Base-by-base conservation (phyloP, 1,140 invertebrate species). In the Colletes gigas region DNA sequence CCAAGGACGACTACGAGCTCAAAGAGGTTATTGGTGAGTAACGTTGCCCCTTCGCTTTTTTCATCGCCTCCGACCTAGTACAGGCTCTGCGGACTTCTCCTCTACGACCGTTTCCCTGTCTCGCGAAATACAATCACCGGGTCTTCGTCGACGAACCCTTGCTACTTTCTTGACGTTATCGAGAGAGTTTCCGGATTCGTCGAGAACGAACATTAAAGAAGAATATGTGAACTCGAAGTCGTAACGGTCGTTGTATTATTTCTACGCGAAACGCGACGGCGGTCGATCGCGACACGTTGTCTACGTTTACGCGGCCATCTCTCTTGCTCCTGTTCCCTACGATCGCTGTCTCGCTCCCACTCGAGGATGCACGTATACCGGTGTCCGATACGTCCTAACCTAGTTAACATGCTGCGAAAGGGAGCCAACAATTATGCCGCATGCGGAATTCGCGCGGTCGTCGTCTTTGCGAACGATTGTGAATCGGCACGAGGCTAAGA, bases 1-100 rank as follows among this genome's bases (percentile, higher is more conserved):
- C 95, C 87, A 97, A 98, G 93, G 97, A 99, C 90, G 97, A 98
- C 91, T 99, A 99, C 94, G 98, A 98, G 93, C 94, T 99, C 78
- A 96, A 96, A 89, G 98, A 99, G 94, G 97, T 99, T 89, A 99
- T 99, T 89, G 98, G 98, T 97, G 94, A 95, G 94, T 87, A 87
- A 75, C 52, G 59, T 63, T 57, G 19, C 30, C 19, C 19, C 3
- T 1, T 4, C 14, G 60, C n/a, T 62, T 60, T 19, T 10, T 12
- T 39, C 21, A 0, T 47, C 17, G 10, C 12, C 21, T 3, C 19
- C 6, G 8, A 68, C 14, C 3, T 12, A 4, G 9, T 1, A 8
- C n/a, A 9, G 3, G 3, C 15, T 30, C 3, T 12, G 14, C 5
- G 6, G 9, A 17, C 5, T 9, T 39, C 17, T 10, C 21, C 8